Evolutionary conservation across 2,113 vertebrate species (phyloP).

Genomic region (Odobenus rosmarus): DNA sequence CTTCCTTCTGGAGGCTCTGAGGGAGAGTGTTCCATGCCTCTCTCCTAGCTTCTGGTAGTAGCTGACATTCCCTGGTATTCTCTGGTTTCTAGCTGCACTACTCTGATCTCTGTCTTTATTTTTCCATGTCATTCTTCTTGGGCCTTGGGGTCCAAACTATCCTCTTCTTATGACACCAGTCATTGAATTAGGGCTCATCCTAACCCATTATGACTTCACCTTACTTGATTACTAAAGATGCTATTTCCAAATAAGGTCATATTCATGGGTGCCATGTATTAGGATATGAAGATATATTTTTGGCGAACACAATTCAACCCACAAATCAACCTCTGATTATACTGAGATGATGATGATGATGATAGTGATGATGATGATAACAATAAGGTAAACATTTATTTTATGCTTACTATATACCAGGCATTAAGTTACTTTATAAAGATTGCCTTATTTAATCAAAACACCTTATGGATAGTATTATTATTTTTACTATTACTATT

Average conservation of each 20-base stretch:
- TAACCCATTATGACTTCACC: not conserved
- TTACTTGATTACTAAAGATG: not conserved
- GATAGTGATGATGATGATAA: not conserved
- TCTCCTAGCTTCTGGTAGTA: not conserved
- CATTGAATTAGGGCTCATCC: not conserved
- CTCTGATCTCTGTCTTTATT: not conserved
- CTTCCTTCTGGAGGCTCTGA: not conserved
- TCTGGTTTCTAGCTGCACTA: not conserved
- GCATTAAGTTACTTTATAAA: not conserved
- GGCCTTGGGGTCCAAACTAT: not conserved
- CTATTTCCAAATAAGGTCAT: not conserved
- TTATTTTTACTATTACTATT: not conserved
- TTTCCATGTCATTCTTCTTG: not conserved
- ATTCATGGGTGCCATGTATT: not conserved
- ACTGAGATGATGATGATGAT: not conserved
- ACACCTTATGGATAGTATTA: not conserved
- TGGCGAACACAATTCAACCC: not conserved
- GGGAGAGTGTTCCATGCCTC: accelerated
- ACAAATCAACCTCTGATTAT: not conserved
- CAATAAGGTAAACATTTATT: not conserved
- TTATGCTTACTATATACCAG: not conserved
- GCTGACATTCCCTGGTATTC: not conserved
- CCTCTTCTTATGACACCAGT: not conserved
- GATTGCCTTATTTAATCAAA: not conserved
- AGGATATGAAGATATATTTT: not conserved